These are phyloP conservation scores for Micropterix aruncella DNA, from an alignment of 2,888 invertebrate genomes.

Conservation along the genomic window DNA sequence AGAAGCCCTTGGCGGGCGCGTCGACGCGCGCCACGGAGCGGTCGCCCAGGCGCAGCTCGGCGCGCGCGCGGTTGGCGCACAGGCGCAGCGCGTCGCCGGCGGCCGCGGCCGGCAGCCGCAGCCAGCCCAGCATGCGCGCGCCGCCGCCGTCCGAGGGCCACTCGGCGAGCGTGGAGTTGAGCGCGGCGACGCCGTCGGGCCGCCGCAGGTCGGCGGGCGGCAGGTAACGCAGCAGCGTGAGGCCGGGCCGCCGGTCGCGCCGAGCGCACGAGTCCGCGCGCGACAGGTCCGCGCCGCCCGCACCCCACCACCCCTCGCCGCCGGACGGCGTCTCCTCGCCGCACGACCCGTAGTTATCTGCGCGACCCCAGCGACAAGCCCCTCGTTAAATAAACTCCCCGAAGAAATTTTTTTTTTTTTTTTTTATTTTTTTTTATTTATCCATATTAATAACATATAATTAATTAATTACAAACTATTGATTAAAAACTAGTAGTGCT, in stretches of 20 bases:
- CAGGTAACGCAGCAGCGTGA: conserved; percentile 79
- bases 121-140: conserved; percentile 66
- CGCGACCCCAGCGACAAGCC: no score
- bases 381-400: background rate
- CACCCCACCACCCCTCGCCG: conserved; percentile 84
- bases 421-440: no score
- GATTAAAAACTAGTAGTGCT: no score
- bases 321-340: conserved; percentile 75
- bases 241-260: conserved; percentile 69
- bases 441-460: no score
- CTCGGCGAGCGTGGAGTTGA: conserved; percentile 73
- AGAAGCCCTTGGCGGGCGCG: conserved; percentile 57
- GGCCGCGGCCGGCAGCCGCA: conserved; percentile 69
- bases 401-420: background rate
- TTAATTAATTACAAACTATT: no score
- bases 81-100: conserved; percentile 55
- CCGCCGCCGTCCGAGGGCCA: conserved; percentile 60
- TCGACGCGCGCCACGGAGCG: conserved; percentile 37
- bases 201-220: conserved; percentile 78
- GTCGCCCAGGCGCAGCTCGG: conserved; percentile 45
- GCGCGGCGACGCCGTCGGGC: conserved; percentile 77
- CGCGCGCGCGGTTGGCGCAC: conserved; percentile 66
- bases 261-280: conserved; percentile 64
- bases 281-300: conserved; percentile 62
- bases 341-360: conserved; percentile 69